Evolutionary conservation across 2,888 invertebrate species (phyloP).

Genomic region (Meloe dianella): DNA sequence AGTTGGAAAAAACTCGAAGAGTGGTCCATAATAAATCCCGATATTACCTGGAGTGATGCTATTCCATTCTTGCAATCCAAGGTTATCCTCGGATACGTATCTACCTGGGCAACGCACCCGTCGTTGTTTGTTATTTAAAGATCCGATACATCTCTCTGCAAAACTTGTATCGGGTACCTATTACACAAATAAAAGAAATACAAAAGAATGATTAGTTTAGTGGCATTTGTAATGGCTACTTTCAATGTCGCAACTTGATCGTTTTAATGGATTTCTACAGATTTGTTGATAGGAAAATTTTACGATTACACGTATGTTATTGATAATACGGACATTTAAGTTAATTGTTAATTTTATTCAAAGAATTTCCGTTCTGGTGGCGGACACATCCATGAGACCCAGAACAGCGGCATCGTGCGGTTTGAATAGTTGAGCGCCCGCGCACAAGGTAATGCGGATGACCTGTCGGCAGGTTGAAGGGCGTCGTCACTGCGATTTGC

Average conservation of each 20-base stretch:
- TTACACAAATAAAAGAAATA: slow-evolving; percentile 22
- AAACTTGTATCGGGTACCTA: slow-evolving; percentile 37
- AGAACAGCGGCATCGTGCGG: slow-evolving; percentile 41
- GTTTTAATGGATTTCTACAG: not conserved
- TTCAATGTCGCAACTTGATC: not conserved
- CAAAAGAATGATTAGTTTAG: slow-evolving; percentile 22
- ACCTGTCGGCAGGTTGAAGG: slow-evolving; percentile 50
- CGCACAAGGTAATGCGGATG: slow-evolving; percentile 57
- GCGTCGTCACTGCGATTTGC: slow-evolving; percentile 34
- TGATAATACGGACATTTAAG: not conserved
- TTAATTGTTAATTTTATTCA: not conserved
- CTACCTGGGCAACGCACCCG: slow-evolving; percentile 54
- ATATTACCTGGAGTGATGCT: slow-evolving; percentile 50
- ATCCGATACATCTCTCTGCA: slow-evolving; percentile 46
- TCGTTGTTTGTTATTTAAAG: slow-evolving; percentile 47
- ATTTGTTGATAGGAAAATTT: not conserved
- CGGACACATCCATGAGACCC: slow-evolving; percentile 34
- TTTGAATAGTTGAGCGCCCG: slow-evolving; percentile 53
- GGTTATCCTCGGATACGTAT: slow-evolving; percentile 48
- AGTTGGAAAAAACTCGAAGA: slow-evolving; percentile 35
- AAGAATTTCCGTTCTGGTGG: slow-evolving; percentile 6
- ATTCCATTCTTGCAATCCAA: slow-evolving; percentile 54
- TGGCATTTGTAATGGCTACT: slow-evolving; percentile 15
- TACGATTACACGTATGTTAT: not conserved
- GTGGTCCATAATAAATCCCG: slow-evolving; percentile 51